These are phyloP conservation scores for Trachelus stipa DNA, from an alignment of 2,888 invertebrate genomes.

Conservation along the genomic window DNA sequence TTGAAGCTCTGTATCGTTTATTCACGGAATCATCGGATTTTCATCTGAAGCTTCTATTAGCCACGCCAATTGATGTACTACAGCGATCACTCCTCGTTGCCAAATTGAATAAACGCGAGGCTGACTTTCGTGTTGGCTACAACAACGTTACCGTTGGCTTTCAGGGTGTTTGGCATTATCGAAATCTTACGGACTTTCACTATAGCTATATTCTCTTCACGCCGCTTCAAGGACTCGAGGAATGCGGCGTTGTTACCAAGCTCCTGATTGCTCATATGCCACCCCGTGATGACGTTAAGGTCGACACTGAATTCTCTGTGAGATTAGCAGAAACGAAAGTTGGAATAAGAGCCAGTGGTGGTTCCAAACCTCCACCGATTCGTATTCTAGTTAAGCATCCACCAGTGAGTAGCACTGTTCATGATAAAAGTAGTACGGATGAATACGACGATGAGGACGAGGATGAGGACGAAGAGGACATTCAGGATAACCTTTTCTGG, in stretches of 20 bases:
- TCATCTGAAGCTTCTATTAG: slow-evolving; percentile 79
- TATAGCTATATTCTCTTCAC: slow-evolving; percentile 83
- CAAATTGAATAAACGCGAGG: slow-evolving; percentile 75
- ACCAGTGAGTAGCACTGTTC: not conserved
- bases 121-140: slow-evolving; percentile 82
- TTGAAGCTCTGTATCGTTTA: slow-evolving; percentile 76
- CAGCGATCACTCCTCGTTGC: slow-evolving; percentile 76
- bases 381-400: slow-evolving; percentile 38
- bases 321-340: slow-evolving; percentile 78
- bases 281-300: slow-evolving; percentile 31
- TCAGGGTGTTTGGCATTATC: slow-evolving; percentile 81
- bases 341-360: slow-evolving; percentile 49
- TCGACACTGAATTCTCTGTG: slow-evolving; percentile 79
- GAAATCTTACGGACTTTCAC: slow-evolving; percentile 77
- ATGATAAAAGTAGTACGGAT: slow-evolving; percentile 18
- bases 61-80: slow-evolving; percentile 79
- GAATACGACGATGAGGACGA: slow-evolving; percentile 49
- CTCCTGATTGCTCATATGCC: slow-evolving; percentile 72
- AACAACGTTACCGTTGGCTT: slow-evolving; percentile 81
- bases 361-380: slow-evolving; percentile 52
- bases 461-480: slow-evolving; percentile 63
- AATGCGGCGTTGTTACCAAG: slow-evolving; percentile 81
- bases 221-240: slow-evolving; percentile 81
- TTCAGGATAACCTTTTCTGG: slow-evolving; percentile 70
- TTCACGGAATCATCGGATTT: slow-evolving; percentile 74